A percentile compares a stretch with the other conserved stretches of the same genome.
Conservation (phyloP, 2,888 invertebrate genomes). For the Caradrina clavipalpis region DNA sequence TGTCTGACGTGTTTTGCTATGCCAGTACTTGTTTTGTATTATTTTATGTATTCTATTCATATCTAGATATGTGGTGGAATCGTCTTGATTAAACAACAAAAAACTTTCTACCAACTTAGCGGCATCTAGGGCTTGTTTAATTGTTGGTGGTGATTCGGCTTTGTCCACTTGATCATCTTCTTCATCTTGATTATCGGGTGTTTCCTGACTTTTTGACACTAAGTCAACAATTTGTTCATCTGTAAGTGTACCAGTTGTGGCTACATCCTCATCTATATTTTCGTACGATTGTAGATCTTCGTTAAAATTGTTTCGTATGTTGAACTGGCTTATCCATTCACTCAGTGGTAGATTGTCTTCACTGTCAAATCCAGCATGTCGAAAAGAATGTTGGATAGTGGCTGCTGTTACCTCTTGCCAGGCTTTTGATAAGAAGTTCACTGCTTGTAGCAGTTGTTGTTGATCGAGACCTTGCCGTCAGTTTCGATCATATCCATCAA, state of each 20-base stretch:
- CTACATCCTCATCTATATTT: background rate
- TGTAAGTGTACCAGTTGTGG: slow-evolving; percentile 2
- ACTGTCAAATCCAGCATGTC: background rate
- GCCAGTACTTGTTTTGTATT: background rate
- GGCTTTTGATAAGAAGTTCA: background rate
- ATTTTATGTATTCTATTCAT: background rate
- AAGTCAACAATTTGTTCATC: background rate
- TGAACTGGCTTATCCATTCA: background rate
- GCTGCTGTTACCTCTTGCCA: background rate
- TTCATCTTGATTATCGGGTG: background rate
- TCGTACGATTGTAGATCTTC: slow-evolving; percentile 1
- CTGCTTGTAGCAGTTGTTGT: slow-evolving; percentile 6
- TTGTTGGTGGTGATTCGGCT: background rate
- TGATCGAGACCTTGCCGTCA: background rate
- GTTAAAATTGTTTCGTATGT: background rate
- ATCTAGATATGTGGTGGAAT: background rate
- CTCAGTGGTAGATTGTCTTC: background rate
- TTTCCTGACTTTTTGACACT: background rate
- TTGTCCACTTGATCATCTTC: background rate
- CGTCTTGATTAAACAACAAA: background rate
- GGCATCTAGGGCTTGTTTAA: background rate
- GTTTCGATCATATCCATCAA: background rate
- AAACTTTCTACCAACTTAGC: background rate
- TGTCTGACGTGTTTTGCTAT: too few relatives aligned
- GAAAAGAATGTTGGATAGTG: slow-evolving; percentile 5